A percentile compares a stretch with the other conserved stretches of the same genome.
phyloP scores from a whole-genome alignment of 2,888 invertebrate species.

The Ophioninae sp. region DNA sequence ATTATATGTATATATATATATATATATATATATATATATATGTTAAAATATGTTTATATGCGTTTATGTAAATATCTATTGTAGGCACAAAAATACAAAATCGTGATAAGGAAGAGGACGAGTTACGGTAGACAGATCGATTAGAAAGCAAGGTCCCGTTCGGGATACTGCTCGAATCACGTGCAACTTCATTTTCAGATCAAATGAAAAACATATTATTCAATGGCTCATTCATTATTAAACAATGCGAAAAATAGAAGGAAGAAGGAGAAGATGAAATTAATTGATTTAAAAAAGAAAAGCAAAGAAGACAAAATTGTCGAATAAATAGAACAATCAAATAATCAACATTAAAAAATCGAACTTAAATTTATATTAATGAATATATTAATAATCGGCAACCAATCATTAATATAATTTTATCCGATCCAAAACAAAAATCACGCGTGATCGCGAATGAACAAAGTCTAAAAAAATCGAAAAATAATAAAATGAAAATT shows the following conservation, averaged over 20 bases:
- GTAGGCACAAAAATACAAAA: constrained; percentile 55
- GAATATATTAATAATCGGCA: too few species aligned
- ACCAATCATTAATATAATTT: too few species aligned
- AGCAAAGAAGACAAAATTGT: neutral
- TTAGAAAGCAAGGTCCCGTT: constrained; percentile 63
- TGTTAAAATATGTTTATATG: constrained; percentile 2
- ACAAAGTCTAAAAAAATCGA: too few species aligned
- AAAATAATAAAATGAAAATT: too few species aligned
- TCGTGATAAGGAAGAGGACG: constrained; percentile 63
- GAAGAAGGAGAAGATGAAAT: neutral
- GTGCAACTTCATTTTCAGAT: constrained; percentile 47
- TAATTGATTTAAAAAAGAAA: neutral
- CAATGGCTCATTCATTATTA: constrained; percentile 48
- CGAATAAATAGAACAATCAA: too few species aligned
- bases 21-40: too few species aligned
- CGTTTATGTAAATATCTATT: constrained; percentile 13
- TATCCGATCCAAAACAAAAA: too few species aligned
- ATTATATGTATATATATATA: too few species aligned
- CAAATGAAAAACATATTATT: constrained; percentile 61
- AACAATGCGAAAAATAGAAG: constrained; percentile 13
- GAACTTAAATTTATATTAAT: too few species aligned
- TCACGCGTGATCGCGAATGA: too few species aligned
- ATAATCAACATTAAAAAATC: too few species aligned
- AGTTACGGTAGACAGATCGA: constrained; percentile 54
- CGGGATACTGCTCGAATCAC: constrained; percentile 42